These are phyloP conservation scores for Chionoecetes opilio DNA, from an alignment of 1,140 invertebrate species.

Conservation along the genomic window DNA sequence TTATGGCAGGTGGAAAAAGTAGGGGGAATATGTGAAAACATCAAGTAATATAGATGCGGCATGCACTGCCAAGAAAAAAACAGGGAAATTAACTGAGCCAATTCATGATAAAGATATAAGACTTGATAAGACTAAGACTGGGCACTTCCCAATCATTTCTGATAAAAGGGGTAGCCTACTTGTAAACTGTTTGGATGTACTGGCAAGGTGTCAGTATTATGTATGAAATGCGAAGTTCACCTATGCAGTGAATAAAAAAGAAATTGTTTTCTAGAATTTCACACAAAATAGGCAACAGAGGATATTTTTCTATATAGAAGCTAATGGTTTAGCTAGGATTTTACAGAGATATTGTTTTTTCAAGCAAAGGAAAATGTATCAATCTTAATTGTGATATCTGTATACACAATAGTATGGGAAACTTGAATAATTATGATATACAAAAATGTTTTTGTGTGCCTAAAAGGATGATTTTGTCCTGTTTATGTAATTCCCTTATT, in stretches of 20 bases:
- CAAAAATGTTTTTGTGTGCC: too few species aligned
- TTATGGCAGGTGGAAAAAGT: conserved; percentile 41
- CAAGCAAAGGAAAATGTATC: too few species aligned
- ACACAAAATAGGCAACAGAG: background rate
- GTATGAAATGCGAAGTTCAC: conserved; percentile 47
- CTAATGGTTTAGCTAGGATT: too few species aligned
- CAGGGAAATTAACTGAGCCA: conserved; percentile 32
- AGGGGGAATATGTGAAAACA: conserved; percentile 39
- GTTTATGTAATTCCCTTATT: too few species aligned
- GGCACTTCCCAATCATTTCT: conserved; percentile 24
- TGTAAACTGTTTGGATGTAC: conserved; percentile 32
- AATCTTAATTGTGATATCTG: too few species aligned
- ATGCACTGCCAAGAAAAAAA: conserved; percentile 56
- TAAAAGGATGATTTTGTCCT: too few species aligned
- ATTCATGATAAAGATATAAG: conserved; percentile 52
- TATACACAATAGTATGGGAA: too few species aligned
- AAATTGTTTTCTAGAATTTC: conserved; percentile 57
- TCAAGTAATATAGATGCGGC: background rate
- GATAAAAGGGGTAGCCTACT: background rate
- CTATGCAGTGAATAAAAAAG: conserved; percentile 48
- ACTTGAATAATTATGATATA: too few species aligned
- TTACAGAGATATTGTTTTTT: too few species aligned
- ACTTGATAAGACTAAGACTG: conserved; percentile 39
- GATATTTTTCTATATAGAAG: too few species aligned
- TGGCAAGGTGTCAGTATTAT: conserved; percentile 44